Base-by-base conservation (phyloP, 2,797 vertebrate genomes). In the Lutjanus argentimaculatus region DNA sequence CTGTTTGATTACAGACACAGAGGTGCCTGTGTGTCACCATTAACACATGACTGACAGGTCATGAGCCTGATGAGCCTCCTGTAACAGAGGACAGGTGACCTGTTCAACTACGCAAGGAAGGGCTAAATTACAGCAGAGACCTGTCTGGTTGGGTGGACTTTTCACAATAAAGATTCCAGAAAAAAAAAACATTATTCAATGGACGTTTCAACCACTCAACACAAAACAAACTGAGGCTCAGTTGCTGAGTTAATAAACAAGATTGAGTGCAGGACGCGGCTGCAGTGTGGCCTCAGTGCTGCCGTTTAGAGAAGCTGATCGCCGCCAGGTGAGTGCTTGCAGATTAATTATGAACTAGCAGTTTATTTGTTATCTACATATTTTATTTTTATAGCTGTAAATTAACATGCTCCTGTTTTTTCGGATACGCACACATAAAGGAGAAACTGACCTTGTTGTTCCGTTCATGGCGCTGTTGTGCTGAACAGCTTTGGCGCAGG, bases 301-400 rank as follows among this genome's bases (percentile, higher is more conserved):
- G 48, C 13, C 49, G 13, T 8, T 13, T 30, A 43, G 3, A 4
- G 30, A 17, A 51, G 7, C 45, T 40, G 17, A 36, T 36, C 30
- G 21, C 49, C 65, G 12, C 16, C 42, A 62, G 63, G 71, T 76
- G n/a, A 76, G 68, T 72, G 57, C 75, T 43, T 59, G 17, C 48
- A 45, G 0, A n/a, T 65, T 1, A 72, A 75, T 19, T 51, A 19
- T 48, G 22, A 62, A 40, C 6, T 30, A 22, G 53, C 58, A 22
- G 55, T 63, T 25, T 15, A 3, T 71, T 49, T 72, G 4, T 40
- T 30, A 43, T 9, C 25, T 15, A n/a, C 11, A 55, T 2, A 15
- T 46, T 48, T 22, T 14, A 15, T 8, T 51, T 59, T 36, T 36
- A 46, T 2, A 25, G 19, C 11, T 43, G 58, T 19, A 5, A 48